Conservation (phyloP, 2,113 vertebrate genomes). For the Raja brachyura region DNA sequence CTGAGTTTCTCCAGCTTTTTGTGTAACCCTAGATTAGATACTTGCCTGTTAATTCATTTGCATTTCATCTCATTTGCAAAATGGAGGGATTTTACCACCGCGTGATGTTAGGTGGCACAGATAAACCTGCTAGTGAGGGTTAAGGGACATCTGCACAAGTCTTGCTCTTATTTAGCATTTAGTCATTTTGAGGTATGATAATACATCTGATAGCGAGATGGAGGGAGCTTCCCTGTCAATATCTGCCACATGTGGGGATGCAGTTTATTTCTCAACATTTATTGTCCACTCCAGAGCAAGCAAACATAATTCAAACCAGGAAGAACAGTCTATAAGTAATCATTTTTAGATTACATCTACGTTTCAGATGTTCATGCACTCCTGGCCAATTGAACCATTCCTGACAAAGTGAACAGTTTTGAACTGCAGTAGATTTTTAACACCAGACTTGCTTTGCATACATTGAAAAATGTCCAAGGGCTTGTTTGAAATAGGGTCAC, state of each 20-base stretch:
- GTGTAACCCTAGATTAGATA: background rate
- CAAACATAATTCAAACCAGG: background rate
- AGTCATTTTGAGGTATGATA: background rate
- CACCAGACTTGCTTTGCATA: too few species aligned
- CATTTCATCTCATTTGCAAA: background rate
- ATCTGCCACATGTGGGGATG: background rate
- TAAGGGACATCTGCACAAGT: background rate
- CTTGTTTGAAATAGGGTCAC: too few species aligned
- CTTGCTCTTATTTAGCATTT: background rate
- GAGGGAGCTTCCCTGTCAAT: background rate
- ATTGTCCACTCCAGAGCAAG: background rate
- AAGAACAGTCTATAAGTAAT: background rate
- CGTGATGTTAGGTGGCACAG: background rate
- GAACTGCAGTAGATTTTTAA: too few species aligned
- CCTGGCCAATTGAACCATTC: too few species aligned
- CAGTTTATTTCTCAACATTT: background rate
- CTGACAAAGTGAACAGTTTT: too few species aligned
- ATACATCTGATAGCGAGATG: background rate
- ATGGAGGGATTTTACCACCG: background rate
- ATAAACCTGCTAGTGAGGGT: background rate
- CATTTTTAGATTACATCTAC: too few species aligned
- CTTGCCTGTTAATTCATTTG: background rate
- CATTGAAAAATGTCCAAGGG: too few species aligned
- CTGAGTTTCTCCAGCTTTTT: too few species aligned
- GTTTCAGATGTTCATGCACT: too few species aligned